Base-by-base conservation (phyloP, 2,113 vertebrate genomes). In the Mystacornis crossleyi region DNA sequence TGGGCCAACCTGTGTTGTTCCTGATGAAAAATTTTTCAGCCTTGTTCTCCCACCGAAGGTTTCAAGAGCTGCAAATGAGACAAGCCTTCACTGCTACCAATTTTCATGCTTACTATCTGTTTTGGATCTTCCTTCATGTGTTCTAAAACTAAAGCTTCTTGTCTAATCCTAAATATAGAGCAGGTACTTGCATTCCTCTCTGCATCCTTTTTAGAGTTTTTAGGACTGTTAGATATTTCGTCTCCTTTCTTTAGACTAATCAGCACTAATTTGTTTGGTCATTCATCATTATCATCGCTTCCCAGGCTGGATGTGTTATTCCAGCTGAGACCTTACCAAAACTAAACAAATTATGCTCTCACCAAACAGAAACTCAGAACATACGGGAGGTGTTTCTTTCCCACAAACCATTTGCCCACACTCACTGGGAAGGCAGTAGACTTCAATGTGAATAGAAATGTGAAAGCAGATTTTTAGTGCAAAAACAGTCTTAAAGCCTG, bases 211-310 rank as follows among this genome's bases (percentile, higher is more conserved):
- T 18, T 26, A 70, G 31, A 18, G 57, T 33, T 66, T 85, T 38
- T 54, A 60, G 57, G 23, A 43, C n/a, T 33, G 8, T 18, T 62
- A 74, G 21, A 6, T 1, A 1, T 47, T 78, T 1, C 0, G 0
- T 78, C 14, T 60, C 62, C 54, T 43, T 91, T 58, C 55, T 67
- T 94, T 43, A 81, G 38, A 54, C 29, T 81, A 50, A 70, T 54
- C 34, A 42, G 42, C 18, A 11, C 8, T 60, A 19, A 84, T 64
- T 61, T 62, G 17, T 84, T 72, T 71, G 71, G 87, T 81, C 61
- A 47, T 78, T 60, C 18, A 40, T 86, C 38, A 31, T 65, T 62
- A 58, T n/a, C 31, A 17, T 48, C 33, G 8, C 48, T 87, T 90
- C 79, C 61, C 42, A 71, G 82, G 23, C 38, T 89, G 81, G 24